Conservation (phyloP, 2,888 invertebrate genomes). For the Amphimallon solstitiale region DNA sequence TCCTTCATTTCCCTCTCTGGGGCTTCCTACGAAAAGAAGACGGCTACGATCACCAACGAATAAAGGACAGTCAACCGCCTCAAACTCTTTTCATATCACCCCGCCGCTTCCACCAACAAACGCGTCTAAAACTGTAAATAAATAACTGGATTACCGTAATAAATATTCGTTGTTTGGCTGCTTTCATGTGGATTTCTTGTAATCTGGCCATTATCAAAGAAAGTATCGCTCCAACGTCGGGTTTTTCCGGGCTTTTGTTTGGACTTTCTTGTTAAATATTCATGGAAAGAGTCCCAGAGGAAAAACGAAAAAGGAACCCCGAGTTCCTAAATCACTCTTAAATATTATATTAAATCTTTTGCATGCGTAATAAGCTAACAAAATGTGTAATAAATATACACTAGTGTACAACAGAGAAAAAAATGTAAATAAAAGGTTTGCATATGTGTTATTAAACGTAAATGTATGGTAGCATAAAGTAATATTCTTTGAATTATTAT, state of each 20-base stretch:
- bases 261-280: slow-evolving; percentile 21
- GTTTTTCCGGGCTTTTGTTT: background rate
- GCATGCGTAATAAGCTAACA: background rate
- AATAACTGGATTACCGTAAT: slow-evolving; percentile 26
- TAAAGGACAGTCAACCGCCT: background rate
- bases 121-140: slow-evolving; percentile 13
- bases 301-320: background rate
- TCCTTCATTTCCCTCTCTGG: no score
- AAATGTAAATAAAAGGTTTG: no score
- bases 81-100: no score
- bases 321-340: background rate
- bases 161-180: slow-evolving; percentile 27
- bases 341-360: background rate
- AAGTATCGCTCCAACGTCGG: slow-evolving; percentile 1
- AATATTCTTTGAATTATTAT: no score
- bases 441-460: no score
- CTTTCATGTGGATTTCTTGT: slow-evolving; percentile 20
- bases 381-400: no score
- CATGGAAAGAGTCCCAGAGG: background rate
- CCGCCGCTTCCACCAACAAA: background rate
- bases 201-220: slow-evolving; percentile 24
- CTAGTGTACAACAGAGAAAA: no score
- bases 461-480: no score
- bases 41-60: background rate
- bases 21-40: no score